Percentiles rank a stretch among this genome's conserved stretches.
phyloP scores from a whole-genome alignment of 2,113 vertebrate genomes.

The Pimephales promelas region DNA sequence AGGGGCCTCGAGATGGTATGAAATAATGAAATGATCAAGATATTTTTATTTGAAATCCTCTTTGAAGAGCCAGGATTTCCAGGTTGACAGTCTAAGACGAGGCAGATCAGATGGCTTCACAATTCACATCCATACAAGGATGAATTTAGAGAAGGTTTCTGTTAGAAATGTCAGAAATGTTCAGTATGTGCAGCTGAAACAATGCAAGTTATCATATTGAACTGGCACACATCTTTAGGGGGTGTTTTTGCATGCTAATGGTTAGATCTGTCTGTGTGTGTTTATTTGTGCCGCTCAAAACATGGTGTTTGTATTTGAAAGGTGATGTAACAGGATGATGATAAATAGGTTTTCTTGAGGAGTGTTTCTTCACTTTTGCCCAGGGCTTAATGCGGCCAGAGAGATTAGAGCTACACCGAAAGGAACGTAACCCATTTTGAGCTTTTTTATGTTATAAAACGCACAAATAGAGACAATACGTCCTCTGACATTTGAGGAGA shows the following conservation, averaged over 20 bases:
- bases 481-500: not conserved
- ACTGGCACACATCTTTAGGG: not conserved
- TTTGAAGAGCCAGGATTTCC: not conserved
- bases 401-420: not conserved
- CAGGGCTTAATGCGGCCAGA: not conserved
- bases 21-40: too few species aligned
- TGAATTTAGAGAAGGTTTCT: not conserved
- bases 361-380: not conserved
- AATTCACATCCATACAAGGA: not conserved
- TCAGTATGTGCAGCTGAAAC: not conserved
- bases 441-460: slow-evolving; percentile 1
- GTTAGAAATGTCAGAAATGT: slow-evolving; percentile 22
- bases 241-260: not conserved
- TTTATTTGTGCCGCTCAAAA: not conserved
- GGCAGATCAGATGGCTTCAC: not conserved
- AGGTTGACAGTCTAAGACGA: not conserved
- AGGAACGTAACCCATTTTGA: not conserved
- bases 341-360: not conserved
- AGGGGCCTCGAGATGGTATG: too few species aligned
- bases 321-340: not conserved
- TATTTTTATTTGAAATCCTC: too few species aligned
- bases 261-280: not conserved
- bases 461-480: not conserved
- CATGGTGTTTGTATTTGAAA: slow-evolving; percentile 16
- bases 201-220: not conserved